A percentile compares a stretch with the other conserved stretches of the same genome.
Conservation (phyloP, 2,113 vertebrate genomes). For the Cettia cetti region DNA sequence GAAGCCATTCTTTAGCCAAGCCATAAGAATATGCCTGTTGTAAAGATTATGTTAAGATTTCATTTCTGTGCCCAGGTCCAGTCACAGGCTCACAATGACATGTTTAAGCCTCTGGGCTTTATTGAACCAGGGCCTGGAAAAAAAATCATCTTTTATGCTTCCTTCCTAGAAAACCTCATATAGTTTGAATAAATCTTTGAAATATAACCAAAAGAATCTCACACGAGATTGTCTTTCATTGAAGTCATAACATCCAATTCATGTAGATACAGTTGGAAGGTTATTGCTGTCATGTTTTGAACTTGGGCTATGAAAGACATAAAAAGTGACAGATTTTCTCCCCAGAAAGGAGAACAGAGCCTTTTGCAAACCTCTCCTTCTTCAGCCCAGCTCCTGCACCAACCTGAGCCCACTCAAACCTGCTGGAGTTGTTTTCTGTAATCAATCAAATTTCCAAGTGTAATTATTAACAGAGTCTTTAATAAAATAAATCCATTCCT, state of each 20-base stretch:
- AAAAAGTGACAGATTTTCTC: background rate
- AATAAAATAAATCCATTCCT: background rate
- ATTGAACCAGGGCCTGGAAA: background rate
- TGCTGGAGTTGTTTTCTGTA: background rate
- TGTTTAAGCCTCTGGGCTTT: background rate
- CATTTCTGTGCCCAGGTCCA: background rate
- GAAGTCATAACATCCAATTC: background rate
- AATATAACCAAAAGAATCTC: slow-evolving; percentile 32
- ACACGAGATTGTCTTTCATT: background rate
- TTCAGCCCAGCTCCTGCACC: background rate
- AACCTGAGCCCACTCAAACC: background rate
- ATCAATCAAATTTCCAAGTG: background rate
- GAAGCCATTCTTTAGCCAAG: background rate
- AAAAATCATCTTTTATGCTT: background rate
- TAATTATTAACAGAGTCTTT: background rate
- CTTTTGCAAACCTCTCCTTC: background rate
- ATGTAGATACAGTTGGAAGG: background rate
- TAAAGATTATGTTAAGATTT: background rate
- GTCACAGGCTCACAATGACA: background rate
- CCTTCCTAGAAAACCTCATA: background rate
- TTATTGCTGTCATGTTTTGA: slow-evolving; percentile 21
- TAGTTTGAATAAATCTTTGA: slow-evolving; percentile 42
- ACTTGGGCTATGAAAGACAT: background rate
- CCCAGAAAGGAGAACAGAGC: background rate
- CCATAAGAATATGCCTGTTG: background rate